phyloP scores from a whole-genome alignment of 2,113 vertebrate genomes.

The Gymnobelideus leadbeateri region DNA sequence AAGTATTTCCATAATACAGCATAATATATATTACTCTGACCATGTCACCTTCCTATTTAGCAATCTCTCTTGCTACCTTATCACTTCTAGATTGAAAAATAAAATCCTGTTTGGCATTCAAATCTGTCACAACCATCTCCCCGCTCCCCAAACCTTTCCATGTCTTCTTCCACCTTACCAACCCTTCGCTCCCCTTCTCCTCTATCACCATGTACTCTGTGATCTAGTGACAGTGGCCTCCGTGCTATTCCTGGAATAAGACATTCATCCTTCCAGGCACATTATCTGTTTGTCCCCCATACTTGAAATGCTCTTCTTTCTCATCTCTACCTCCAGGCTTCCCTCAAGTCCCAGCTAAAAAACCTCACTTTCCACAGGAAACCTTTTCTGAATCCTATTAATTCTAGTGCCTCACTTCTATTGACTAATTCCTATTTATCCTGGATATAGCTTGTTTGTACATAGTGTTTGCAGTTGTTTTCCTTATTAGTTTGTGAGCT shows the following conservation, averaged over 20 bases:
- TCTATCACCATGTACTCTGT: background rate
- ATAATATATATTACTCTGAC: background rate
- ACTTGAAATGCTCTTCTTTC: background rate
- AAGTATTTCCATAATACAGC: background rate
- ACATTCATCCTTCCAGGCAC: background rate
- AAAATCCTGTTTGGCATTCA: background rate
- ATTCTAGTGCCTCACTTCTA: background rate
- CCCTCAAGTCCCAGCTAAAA: background rate
- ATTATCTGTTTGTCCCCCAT: background rate
- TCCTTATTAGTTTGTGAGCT: background rate
- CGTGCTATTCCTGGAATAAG: background rate
- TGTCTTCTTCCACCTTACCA: background rate
- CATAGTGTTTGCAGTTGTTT: background rate
- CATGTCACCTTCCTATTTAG: background rate
- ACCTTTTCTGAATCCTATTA: background rate
- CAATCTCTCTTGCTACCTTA: background rate
- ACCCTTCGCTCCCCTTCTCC: background rate
- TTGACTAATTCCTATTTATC: background rate
- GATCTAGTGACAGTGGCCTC: background rate
- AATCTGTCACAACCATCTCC: background rate
- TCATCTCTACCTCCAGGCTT: background rate
- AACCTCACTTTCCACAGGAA: background rate
- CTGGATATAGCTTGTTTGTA: background rate
- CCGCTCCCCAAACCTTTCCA: background rate
- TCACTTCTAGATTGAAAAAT: background rate